phyloP scores from a whole-genome alignment of 2,797 vertebrate species.

The Crax fasciolata region DNA sequence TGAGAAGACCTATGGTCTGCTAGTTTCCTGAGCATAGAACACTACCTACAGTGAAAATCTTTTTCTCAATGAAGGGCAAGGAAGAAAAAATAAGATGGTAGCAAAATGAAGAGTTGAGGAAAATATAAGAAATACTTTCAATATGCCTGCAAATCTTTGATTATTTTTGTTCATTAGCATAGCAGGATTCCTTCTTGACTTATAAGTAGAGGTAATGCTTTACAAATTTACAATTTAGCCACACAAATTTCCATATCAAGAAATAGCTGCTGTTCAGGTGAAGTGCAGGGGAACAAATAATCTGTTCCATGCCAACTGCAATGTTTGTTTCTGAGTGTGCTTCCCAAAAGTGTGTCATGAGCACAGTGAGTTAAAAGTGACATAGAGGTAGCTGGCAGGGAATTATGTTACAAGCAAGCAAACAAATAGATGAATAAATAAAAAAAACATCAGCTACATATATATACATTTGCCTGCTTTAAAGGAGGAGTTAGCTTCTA shows the following conservation, averaged over 20 bases:
- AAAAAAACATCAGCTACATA: not conserved
- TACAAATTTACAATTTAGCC: not conserved
- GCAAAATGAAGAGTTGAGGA: not conserved
- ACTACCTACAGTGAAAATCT: not conserved
- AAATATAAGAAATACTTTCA: not conserved
- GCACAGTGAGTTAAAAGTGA: not conserved
- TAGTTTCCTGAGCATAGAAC: not conserved
- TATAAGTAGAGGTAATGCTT: not conserved
- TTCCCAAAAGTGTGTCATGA: not conserved
- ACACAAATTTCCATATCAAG: not conserved
- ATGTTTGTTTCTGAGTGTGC: not conserved
- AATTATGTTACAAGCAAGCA: not conserved
- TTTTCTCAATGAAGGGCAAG: not conserved
- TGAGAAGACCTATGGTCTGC: not conserved
- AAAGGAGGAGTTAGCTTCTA: not conserved
- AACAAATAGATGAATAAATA: not conserved
- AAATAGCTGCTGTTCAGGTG: not conserved
- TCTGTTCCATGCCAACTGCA: rapidly evolving
- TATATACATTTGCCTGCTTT: not conserved
- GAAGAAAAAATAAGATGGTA: not conserved
- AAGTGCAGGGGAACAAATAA: not conserved
- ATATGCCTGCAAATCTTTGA: not conserved
- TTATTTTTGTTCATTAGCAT: not conserved
- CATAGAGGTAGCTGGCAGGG: not conserved
- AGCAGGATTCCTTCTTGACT: not conserved